phyloP scores from a whole-genome alignment of 2,888 invertebrate species.

The Iselma pallidipennis region DNA sequence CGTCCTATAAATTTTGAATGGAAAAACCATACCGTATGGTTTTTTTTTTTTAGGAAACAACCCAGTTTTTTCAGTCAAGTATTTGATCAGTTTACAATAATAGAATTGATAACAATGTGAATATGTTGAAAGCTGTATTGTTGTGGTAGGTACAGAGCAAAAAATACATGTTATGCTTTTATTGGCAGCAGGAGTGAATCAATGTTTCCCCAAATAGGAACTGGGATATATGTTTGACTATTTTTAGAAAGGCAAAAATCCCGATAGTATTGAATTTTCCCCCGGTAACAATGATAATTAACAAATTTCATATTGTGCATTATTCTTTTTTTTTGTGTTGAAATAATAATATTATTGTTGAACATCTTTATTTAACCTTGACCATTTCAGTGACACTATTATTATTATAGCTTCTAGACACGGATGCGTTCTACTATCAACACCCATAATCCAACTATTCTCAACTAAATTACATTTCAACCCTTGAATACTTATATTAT shows the following conservation, averaged over 20 bases:
- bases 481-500: no score
- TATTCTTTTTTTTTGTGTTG: constrained; percentile 12
- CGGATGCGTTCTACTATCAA: no score
- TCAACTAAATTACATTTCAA: no score
- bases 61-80: constrained; percentile 11
- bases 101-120: not conserved
- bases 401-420: not conserved
- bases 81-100: not conserved
- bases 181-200: no score
- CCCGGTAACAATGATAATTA: constrained; percentile 18
- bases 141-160: constrained; percentile 5
- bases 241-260: constrained; percentile 19
- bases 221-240: constrained; percentile 16
- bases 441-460: no score
- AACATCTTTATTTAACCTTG: not conserved
- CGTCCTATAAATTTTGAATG: constrained; percentile 13
- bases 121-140: not conserved
- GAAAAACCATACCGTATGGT: constrained; percentile 12
- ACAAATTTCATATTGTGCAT: constrained; percentile 18
- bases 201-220: no score
- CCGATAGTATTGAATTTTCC: constrained; percentile 11
- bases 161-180: constrained; percentile 14
- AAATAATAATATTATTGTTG: not conserved
- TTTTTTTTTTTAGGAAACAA: no score
- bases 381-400: not conserved